Evolutionary conservation across 2,113 vertebrate genomes (phyloP).

Genomic region (Telmatochromis sp.): DNA sequence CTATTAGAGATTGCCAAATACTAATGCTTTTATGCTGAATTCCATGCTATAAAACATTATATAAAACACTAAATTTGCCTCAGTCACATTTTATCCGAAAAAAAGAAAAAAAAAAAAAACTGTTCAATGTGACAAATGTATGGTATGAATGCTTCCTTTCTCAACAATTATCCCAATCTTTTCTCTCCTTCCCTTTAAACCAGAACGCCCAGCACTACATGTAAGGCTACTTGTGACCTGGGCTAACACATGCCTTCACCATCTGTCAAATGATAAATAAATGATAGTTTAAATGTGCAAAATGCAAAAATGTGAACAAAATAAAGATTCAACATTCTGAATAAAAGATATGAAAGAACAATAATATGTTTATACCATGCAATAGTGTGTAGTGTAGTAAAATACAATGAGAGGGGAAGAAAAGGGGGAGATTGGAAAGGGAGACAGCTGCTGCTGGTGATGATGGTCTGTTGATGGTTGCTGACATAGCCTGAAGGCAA

Average conservation of each 20-base stretch:
- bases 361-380: slow-evolving; percentile 80
- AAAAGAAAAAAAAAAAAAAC: not conserved
- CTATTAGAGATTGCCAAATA: slow-evolving; percentile 8
- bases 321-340: slow-evolving; percentile 81
- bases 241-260: slow-evolving; percentile 47
- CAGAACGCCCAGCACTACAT: not conserved
- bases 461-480: slow-evolving; percentile 55
- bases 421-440: not conserved
- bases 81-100: not conserved
- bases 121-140: not conserved
- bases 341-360: slow-evolving; percentile 72
- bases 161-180: not conserved
- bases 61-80: not conserved
- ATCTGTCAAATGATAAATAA: slow-evolving; percentile 61
- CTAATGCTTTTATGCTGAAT: not conserved
- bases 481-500: slow-evolving; percentile 72
- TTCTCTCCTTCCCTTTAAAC: not conserved
- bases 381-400: slow-evolving; percentile 53
- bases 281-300: slow-evolving; percentile 89
- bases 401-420: slow-evolving; percentile 4
- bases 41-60: slow-evolving; percentile 34
- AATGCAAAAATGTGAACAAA: slow-evolving; percentile 92
- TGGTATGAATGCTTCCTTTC: not conserved
- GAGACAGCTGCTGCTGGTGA: slow-evolving; percentile 78
- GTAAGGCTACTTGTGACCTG: not conserved